Conservation (phyloP, 2,888 invertebrate genomes). For the Rhopalosiphum nymphaeae region DNA sequence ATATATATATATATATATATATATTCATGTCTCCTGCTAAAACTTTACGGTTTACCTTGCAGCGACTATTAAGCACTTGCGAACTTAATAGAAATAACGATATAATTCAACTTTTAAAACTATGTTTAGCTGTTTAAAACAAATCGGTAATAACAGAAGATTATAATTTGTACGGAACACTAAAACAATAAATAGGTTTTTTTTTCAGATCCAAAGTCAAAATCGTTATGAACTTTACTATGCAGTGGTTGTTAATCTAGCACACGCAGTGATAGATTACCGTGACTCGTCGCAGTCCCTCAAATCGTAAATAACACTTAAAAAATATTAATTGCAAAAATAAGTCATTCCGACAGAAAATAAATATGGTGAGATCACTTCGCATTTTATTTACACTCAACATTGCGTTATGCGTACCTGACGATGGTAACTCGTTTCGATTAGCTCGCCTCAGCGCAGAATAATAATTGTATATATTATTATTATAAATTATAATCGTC, state of each 20-base stretch:
- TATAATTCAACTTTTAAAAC: background rate
- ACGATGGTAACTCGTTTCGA: background rate
- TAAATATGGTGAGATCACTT: background rate
- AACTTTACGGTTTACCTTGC: background rate
- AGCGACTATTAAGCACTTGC: no score
- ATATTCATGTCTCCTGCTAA: background rate
- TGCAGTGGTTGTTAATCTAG: background rate
- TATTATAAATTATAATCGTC: background rate
- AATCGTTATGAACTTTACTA: background rate
- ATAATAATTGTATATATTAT: background rate
- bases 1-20: no score
- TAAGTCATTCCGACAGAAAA: background rate
- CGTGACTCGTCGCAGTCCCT: no score
- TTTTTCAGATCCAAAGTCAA: background rate
- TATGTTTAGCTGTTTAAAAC: background rate
- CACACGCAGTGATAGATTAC: background rate
- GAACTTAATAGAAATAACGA: background rate
- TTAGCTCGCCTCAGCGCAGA: background rate
- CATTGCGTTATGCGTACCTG: background rate
- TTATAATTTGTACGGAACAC: background rate
- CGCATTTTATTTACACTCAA: background rate
- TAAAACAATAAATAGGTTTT: background rate
- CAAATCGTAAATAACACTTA: background rate
- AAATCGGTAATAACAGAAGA: background rate
- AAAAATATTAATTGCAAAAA: background rate